phyloP scores from a whole-genome alignment of 2,113 vertebrate genomes.

The Parotia lawesii region DNA sequence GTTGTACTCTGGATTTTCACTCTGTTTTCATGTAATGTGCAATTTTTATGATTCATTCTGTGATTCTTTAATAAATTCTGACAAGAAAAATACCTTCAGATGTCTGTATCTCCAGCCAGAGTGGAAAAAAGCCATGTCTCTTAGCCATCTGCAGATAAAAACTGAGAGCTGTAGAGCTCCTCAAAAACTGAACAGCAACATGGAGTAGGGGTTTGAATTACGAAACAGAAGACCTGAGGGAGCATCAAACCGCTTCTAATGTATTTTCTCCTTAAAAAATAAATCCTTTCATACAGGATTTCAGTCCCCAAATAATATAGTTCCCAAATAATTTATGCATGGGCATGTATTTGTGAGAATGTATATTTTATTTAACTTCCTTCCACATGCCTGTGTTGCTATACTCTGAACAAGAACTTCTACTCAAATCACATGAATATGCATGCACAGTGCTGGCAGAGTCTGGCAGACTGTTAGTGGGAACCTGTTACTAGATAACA shows the following conservation, averaged over 20 bases:
- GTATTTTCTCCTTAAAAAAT: neutral
- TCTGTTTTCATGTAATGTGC: neutral
- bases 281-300: neutral
- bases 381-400: neutral
- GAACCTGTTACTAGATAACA: slow-evolving; percentile 3
- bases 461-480: neutral
- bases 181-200: neutral
- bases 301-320: neutral
- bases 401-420: neutral
- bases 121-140: neutral
- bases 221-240: neutral
- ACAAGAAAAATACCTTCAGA: neutral
- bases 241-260: neutral
- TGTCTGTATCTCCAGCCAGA: neutral
- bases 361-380: neutral
- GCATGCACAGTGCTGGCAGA: neutral
- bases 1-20: neutral
- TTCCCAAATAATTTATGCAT: neutral
- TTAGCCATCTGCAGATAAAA: neutral
- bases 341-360: neutral
- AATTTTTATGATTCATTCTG: neutral
- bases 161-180: neutral
- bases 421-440: neutral
- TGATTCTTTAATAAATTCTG: neutral
- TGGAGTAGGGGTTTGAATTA: neutral